Base-by-base conservation (phyloP, 1,140 invertebrate species). In the Parasteatoda tepidariorum region DNA sequence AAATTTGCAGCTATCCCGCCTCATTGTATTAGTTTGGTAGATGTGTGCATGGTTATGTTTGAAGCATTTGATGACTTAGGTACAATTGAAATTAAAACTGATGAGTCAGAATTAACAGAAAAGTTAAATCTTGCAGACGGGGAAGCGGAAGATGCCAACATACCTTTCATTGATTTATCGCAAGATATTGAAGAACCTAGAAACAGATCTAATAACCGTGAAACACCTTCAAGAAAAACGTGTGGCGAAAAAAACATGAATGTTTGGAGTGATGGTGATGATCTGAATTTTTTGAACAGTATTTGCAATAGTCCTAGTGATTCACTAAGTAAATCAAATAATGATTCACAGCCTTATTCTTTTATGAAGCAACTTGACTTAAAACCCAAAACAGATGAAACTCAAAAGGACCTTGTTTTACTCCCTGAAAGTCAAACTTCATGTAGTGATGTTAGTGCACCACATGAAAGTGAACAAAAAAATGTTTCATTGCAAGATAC, bases 31-130 rank as follows among this genome's bases (percentile, higher is more conserved):
- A 30, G 24, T 4, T 31, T 70, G 18, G 0, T 41, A 28, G 34
- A 70, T 22, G 2, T 82, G 38, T 62, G 26, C 22, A 82, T 82
- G 9, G 0, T 41, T 30, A 31, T 59, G 33, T 82, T 33, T 54
- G 78, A 82, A 48, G 78, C 78, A 5, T n/a, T 41, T 13, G 78
- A 82, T 62, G 18, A 70, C 15, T 9, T 59, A 13, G 78, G 78
- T 6, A 71, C 57, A 13, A 34, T 79, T 22, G n/a, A 22, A 2
- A 48, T 55, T 62, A n/a, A n/a, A n/a, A n/a, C n/a, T n/a, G n/a
- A 0, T 26, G 31, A n/a, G 26, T n/a, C 18, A 31, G 2, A 3
- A 18, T 6, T 13, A 18, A 28, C 13, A 6, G 6, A 28, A 9
- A n/a, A 28, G n/a, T 34, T 28, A 13, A 26, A 13, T 7, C 6